Evolutionary conservation across 2,113 vertebrate species (phyloP), one percentile per base, ranked within the genome.

Genomic region (Clinocottus analis): DNA sequence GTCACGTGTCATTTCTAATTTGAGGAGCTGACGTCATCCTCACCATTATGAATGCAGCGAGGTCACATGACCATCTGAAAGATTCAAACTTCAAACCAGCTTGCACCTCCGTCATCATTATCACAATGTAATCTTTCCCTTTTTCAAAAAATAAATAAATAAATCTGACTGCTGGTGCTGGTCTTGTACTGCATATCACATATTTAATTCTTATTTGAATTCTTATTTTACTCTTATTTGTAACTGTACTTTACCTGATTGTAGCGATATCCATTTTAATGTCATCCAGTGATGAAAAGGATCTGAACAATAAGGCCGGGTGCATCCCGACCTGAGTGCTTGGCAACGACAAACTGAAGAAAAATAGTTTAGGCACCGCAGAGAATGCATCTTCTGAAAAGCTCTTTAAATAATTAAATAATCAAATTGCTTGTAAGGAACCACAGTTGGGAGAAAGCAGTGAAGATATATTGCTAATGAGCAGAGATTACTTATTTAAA

Each of bases 361-460:
- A 11, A 60, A 33, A 47, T 27, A 53, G 60, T 31, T n/a, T 17
- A 45, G 27, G 21, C 63, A 77, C 78, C 23, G 35, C 27, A 8
- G 58, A 68, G 61, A 82, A 67, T 25, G 27, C 51, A 56, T 77
- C 59, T 45, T 79, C 27, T 58, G 19, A 25, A 82, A 75, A 29
- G 49, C 27, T 83, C 19, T 55, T 68, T 69, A 70, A 94, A 91
- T 80, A 89, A 94, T 89, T 91, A 88, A 33, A 5, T 33, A 33
- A 33, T 61, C 85, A 94, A 95, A 95, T 95, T 94, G 86, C 56
- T 47, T 13, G 81, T 74, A 70, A 78, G 71, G 85, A 63, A 75
- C 8, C 33, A 16, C 16, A 71, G 67, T 64, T 10, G 41, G 53
- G 41, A 45, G 35, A 45, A 49, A 77, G n/a, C 66, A 59, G 39